phyloP scores from a whole-genome alignment of 2,888 invertebrate species.

The Bibio marci region DNA sequence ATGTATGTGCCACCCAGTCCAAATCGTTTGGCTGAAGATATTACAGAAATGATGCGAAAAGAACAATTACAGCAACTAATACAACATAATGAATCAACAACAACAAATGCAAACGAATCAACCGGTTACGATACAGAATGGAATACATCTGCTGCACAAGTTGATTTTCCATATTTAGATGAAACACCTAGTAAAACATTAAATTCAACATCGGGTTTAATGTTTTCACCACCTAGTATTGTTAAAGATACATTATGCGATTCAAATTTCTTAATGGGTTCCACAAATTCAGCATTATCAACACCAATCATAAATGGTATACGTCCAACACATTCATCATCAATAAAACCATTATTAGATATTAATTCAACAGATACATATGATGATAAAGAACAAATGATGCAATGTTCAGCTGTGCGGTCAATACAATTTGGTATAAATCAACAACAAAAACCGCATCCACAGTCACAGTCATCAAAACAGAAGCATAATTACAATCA shows the following conservation, averaged over 20 bases:
- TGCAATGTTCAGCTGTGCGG: too few species aligned
- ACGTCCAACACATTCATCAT: background rate
- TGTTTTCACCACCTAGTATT: constrained; percentile 78
- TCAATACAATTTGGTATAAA: too few species aligned
- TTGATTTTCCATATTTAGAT: constrained; percentile 52
- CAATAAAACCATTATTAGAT: too few species aligned
- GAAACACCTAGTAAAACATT: constrained; percentile 79
- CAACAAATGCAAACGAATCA: background rate
- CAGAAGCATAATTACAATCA: too few species aligned
- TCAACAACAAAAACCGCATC: too few species aligned
- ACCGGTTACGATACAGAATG: background rate
- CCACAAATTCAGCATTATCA: constrained; percentile 8
- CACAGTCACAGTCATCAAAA: too few species aligned
- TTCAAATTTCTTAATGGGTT: constrained; percentile 20
- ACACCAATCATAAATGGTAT: background rate
- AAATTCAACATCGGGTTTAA: constrained; percentile 48
- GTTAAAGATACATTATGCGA: constrained; percentile 56
- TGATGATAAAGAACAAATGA: too few species aligned
- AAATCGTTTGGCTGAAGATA: constrained; percentile 60
- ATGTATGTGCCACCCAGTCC: constrained; percentile 49
- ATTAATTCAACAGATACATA: too few species aligned
- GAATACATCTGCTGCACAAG: constrained; percentile 33
- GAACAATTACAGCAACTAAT: constrained; percentile 40
- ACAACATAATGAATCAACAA: background rate
- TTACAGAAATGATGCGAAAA: constrained; percentile 74